Evolutionary conservation across 1,140 invertebrate genomes (phyloP), one percentile per base, ranked within the genome.

Genomic region (Dryas iulia): DNA sequence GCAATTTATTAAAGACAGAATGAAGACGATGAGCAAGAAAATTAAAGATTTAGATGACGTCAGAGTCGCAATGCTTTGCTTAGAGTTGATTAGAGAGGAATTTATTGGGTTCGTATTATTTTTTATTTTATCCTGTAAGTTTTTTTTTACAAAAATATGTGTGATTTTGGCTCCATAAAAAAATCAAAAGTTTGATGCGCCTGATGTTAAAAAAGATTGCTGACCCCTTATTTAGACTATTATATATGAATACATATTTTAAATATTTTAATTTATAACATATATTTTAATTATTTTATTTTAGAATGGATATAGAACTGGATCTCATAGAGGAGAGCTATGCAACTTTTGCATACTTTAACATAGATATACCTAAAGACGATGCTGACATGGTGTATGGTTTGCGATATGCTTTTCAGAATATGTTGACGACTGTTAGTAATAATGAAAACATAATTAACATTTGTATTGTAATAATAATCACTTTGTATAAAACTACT

Each of bases 291-390:
- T n/a, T n/a, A n/a, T n/a, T n/a, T n/a, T n/a, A 28, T 23, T 56
- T 26, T 68, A 93, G 94, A 74, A 94, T 97, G 92, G 96, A 97
- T 68, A 93, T 95, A 91, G 94, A 94, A 76, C 84, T 97, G 28
- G 94, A 93, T 65, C 87, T 95, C 2, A 96, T 97, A 71, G 96
- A 97, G 87, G 95, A 97, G 83, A 95, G 96, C 3, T 98, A 97
- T 81, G 92, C 92, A 7, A 93, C 96, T 60, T 94, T 98, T 77
- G 89, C 87, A 12, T 94, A 94, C 77, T 96, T 96, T 83, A 93
- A 95, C 24, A 94, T 97, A 26, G 91, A 94, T 72, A 93, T 97
- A 12, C 94, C 95, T 0, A 94, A 95, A 76, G 96, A 97, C 69
- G 97, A 98, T 77, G 94, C 94, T 1, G 96, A 97, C 70, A 93